phyloP scores from a whole-genome alignment of 1,140 invertebrate genomes.

The Apis dorsata region DNA sequence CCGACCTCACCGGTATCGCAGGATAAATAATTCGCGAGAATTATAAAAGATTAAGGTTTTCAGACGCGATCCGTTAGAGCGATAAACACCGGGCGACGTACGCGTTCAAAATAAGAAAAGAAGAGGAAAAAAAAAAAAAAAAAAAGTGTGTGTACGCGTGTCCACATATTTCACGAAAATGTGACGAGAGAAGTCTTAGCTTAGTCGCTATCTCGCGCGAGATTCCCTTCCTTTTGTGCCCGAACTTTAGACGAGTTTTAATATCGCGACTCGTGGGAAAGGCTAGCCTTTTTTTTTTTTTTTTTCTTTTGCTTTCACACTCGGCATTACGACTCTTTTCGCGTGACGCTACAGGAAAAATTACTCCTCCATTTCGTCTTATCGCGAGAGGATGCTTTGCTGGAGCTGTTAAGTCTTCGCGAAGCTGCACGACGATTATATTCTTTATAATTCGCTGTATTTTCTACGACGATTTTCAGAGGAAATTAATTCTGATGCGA shows the following conservation, averaged over 20 bases:
- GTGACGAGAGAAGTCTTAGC: slow-evolving; percentile 14
- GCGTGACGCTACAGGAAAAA: not conserved
- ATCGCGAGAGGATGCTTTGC: not conserved
- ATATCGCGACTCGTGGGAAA: slow-evolving; percentile 23
- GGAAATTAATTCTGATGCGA: no score
- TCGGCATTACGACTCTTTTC: not conserved
- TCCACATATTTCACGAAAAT: not conserved
- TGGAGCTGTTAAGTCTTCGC: not conserved
- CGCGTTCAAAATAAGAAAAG: not conserved
- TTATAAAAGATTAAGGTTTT: slow-evolving; percentile 6
- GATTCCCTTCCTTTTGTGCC: slow-evolving; percentile 15
- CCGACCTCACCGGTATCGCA: not conserved
- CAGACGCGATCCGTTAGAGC: not conserved
- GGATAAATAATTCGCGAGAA: slow-evolving; percentile 30
- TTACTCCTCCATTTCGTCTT: not conserved
- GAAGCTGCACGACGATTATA: not conserved
- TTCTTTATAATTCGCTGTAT: no score
- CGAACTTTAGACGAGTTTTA: slow-evolving; percentile 32
- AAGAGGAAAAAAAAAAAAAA: no score
- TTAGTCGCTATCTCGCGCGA: not conserved
- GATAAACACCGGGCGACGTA: no score
- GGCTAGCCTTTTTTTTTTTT: not conserved
- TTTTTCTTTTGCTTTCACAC: slow-evolving; percentile 16
- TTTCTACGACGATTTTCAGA: no score
- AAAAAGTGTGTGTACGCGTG: no score